A percentile compares a stretch with the other conserved stretches of the same genome.
phyloP scores from a whole-genome alignment of 37 sponge, comb jelly and placozoan genomes.

The Cliona cf. orientalis region DNA sequence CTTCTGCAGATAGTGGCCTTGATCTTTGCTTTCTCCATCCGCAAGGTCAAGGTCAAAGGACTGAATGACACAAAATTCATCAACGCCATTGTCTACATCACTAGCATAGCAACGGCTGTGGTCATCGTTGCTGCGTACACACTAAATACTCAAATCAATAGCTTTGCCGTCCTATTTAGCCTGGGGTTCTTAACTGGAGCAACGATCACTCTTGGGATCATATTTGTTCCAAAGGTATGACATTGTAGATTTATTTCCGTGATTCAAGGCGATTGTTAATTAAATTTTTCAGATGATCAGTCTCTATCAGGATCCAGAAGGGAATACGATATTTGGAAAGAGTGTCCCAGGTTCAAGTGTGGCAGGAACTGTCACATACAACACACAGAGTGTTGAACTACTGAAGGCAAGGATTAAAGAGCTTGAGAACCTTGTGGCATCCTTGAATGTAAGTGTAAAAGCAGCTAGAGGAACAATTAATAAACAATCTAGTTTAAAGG shows the following conservation, averaged over 20 bases:
- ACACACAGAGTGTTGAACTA: too few species aligned
- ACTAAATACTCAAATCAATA: slow-evolving; percentile 27
- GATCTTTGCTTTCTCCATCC: slow-evolving; percentile 52
- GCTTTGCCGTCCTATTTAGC: slow-evolving; percentile 9
- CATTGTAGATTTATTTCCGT: too few species aligned
- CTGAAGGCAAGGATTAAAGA: too few species aligned
- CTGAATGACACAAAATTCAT: slow-evolving; percentile 55
- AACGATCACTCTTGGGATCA: slow-evolving; percentile 44
- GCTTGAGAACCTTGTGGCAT: too few species aligned
- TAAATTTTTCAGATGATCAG: slow-evolving; percentile 55
- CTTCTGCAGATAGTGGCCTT: slow-evolving; percentile 47
- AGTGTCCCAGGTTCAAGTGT: too few species aligned
- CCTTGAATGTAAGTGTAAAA: too few species aligned
- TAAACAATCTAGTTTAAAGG: too few species aligned
- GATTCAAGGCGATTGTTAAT: too few species aligned
- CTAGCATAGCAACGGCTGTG: slow-evolving; percentile 39
- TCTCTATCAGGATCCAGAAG: slow-evolving; percentile 41
- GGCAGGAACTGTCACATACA: too few species aligned
- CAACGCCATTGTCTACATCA: slow-evolving; percentile 55
- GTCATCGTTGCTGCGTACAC: slow-evolving; percentile 28
- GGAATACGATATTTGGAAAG: slow-evolving; percentile 24
- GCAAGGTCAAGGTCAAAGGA: slow-evolving; percentile 68
- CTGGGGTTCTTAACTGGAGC: slow-evolving; percentile 20
- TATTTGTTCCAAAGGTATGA: slow-evolving; percentile 62
- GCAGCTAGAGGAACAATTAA: too few species aligned